Evolutionary conservation across 1,140 invertebrate species (phyloP).

Genomic region (Mizuhopecten yessoensis): DNA sequence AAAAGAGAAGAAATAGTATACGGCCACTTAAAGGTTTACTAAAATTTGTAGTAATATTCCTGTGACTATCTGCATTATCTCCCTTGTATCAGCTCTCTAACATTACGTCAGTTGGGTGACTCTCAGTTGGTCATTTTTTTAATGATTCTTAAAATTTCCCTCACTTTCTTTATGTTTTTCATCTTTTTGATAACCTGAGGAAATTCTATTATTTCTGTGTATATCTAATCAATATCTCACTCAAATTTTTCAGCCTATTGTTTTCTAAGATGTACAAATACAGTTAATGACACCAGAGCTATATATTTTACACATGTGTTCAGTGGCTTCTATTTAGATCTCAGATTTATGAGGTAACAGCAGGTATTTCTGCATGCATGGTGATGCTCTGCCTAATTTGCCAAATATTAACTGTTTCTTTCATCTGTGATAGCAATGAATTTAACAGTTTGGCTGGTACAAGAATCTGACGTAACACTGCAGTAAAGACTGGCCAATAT

Average conservation of each 20-base stretch:
- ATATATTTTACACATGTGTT: background rate
- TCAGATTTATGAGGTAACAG: background rate
- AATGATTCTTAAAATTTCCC: too few relatives aligned
- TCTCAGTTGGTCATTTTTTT: too few relatives aligned
- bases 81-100: background rate
- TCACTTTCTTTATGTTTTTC: too few relatives aligned
- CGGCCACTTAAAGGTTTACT: too few relatives aligned
- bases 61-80: too few relatives aligned
- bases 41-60: too few relatives aligned
- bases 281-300: background rate
- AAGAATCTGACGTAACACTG: background rate
- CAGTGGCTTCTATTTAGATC: background rate
- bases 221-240: too few relatives aligned
- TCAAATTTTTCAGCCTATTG: too few relatives aligned
- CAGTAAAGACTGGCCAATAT: background rate
- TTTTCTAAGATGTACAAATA: too few relatives aligned
- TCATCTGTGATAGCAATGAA: conserved; percentile 18
- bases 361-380: conserved; percentile 2
- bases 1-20: conserved; percentile 61
- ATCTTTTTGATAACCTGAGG: too few relatives aligned
- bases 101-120: background rate
- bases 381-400: background rate
- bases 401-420: conserved; percentile 3
- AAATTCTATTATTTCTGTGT: too few relatives aligned
- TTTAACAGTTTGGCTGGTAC: background rate